Percentiles rank a stretch among this genome's conserved stretches.
phyloP scores from a whole-genome alignment of 2,113 vertebrate genomes.

The Prionailurus viverrinus region DNA sequence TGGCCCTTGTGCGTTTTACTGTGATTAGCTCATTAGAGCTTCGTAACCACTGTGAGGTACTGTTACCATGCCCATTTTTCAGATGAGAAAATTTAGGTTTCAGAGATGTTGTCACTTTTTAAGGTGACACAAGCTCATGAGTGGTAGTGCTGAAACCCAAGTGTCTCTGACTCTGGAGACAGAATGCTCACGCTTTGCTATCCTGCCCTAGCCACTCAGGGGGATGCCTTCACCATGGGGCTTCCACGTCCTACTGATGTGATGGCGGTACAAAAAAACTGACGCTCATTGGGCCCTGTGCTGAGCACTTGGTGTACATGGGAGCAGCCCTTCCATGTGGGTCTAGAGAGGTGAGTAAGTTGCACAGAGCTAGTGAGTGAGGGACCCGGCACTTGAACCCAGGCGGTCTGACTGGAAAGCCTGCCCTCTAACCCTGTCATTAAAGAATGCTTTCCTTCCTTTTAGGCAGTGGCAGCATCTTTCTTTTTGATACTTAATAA shows the following conservation, averaged over 20 bases:
- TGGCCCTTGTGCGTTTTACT: too few species aligned
- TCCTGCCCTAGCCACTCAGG: not conserved
- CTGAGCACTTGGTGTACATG: rapidly evolving
- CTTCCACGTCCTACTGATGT: not conserved
- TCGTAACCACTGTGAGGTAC: not conserved
- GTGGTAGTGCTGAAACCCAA: not conserved
- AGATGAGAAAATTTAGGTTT: not conserved
- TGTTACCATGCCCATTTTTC: not conserved
- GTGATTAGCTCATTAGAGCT: not conserved
- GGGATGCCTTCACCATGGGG: not conserved
- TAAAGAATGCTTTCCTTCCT: not conserved
- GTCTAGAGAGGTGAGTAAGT: not conserved
- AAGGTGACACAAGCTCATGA: not conserved
- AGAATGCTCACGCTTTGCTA: not conserved
- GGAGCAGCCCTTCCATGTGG: rapidly evolving
- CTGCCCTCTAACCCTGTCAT: not conserved
- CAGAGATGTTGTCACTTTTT: not conserved
- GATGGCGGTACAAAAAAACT: not conserved
- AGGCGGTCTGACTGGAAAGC: not conserved
- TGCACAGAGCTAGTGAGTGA: not conserved
- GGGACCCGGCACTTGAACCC: not conserved
- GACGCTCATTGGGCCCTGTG: not conserved
- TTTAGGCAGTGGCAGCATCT: not conserved
- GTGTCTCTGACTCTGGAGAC: too few species aligned
- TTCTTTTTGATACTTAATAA: not conserved